Conservation (phyloP, 2,888 invertebrate species). For the Drosophila tanythrix region DNA sequence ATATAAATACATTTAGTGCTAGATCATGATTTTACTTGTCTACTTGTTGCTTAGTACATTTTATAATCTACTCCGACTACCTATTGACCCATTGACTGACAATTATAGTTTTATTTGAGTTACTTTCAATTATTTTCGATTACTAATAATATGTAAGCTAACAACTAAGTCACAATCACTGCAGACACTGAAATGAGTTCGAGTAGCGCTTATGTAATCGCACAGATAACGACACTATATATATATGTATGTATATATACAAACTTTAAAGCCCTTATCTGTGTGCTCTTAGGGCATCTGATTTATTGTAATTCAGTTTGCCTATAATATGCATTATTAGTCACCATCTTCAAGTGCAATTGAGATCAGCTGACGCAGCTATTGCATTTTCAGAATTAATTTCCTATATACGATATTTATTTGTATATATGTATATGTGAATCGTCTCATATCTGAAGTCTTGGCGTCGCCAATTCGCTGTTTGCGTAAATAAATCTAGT, state of each 20-base stretch:
- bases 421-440: not conserved
- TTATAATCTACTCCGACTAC: not conserved
- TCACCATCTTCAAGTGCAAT: conserved; percentile 2
- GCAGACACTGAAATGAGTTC: conserved; percentile 4
- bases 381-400: conserved; percentile 14
- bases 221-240: conserved; percentile 18
- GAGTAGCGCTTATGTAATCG: conserved; percentile 7
- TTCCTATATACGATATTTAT: conserved; percentile 19
- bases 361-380: conserved; percentile 11
- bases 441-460: conserved; percentile 10
- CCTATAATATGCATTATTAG: not conserved
- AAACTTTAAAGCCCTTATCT: conserved; percentile 8
- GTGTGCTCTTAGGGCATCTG: conserved; percentile 1
- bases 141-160: not conserved
- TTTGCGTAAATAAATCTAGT: conserved; percentile 55
- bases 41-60: not conserved
- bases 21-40: not conserved
- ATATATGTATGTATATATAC: conserved; percentile 11
- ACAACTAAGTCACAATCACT: not conserved
- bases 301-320: not conserved
- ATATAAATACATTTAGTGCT: not conserved
- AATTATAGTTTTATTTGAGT: not conserved
- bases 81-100: not conserved
- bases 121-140: conserved; percentile 3
- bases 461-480: conserved; percentile 26